phyloP scores from a whole-genome alignment of 2,113 vertebrate species.

The Hemiprocne comata region DNA sequence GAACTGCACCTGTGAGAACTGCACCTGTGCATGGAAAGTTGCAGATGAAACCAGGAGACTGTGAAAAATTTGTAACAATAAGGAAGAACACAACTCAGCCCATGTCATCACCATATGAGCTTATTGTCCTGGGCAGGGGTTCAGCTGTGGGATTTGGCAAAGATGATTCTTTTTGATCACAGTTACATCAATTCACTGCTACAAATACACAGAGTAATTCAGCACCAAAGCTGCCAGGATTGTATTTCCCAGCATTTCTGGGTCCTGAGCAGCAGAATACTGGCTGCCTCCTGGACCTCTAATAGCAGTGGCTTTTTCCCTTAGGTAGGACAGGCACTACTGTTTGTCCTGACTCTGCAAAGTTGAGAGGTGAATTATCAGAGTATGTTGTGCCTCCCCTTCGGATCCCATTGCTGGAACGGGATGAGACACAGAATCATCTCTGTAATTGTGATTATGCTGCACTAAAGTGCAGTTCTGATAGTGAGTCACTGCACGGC shows the following conservation, averaged over 20 bases:
- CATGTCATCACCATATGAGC: not conserved
- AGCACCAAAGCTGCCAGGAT: not conserved
- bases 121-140: constrained; percentile 15
- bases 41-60: constrained; percentile 5
- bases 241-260: not conserved
- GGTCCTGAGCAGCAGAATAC: not conserved
- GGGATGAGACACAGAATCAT: not conserved
- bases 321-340: not conserved
- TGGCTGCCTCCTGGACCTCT: not conserved
- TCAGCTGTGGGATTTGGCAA: constrained; percentile 16
- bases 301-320: not conserved
- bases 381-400: not conserved
- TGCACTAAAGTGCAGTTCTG: not conserved
- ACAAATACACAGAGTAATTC: not conserved
- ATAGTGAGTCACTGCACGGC: not conserved
- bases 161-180: constrained; percentile 7
- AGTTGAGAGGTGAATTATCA: not conserved
- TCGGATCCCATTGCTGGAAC: not conserved
- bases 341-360: not conserved
- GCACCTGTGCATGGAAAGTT: not conserved
- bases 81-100: not conserved
- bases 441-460: not conserved
- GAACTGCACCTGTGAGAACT: constrained; percentile 7
- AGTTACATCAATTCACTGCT: not conserved
- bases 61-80: constrained; percentile 37